Evolutionary conservation across 2,113 vertebrate species (phyloP).

Genomic region (Phocoena sinus): DNA sequence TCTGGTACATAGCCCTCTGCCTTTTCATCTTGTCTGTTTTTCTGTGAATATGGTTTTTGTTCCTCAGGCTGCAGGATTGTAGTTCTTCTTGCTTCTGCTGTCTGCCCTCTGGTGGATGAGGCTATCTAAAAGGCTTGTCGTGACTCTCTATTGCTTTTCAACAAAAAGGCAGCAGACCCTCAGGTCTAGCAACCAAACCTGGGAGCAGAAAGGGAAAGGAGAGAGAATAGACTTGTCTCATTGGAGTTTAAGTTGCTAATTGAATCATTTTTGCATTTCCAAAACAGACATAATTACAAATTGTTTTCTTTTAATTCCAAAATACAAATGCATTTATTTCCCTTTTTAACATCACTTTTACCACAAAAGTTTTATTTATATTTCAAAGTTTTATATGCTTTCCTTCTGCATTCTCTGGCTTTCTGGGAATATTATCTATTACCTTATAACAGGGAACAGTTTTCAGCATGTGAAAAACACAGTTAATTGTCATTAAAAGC

Average conservation of each 20-base stretch:
- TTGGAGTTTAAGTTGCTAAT: background rate
- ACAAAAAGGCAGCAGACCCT: background rate
- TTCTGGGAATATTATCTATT: constrained; percentile 2
- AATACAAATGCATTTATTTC: background rate
- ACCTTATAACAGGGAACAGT: background rate
- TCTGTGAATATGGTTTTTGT: too few relatives aligned
- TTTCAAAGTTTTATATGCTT: background rate
- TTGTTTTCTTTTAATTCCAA: background rate
- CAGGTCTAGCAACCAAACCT: background rate
- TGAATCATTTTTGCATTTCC: background rate
- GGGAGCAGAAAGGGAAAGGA: background rate
- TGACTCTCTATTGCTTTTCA: background rate
- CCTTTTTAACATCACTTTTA: constrained; percentile 36
- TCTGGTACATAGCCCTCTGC: too few relatives aligned
- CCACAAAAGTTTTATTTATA: background rate
- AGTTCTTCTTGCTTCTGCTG: too few relatives aligned
- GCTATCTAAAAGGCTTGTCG: too few relatives aligned
- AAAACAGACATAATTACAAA: background rate
- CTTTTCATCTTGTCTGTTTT: too few relatives aligned
- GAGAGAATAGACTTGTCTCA: background rate
- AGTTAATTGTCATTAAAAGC: constrained; percentile 61
- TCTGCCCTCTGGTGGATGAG: too few relatives aligned
- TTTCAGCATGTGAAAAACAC: background rate
- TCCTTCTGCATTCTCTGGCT: constrained; percentile 13
- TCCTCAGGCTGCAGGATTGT: too few relatives aligned